A percentile compares a stretch with the other conserved stretches of the same genome.
Conservation (phyloP, 2,113 vertebrate species). For the Austrofundulus limnaeus region DNA sequence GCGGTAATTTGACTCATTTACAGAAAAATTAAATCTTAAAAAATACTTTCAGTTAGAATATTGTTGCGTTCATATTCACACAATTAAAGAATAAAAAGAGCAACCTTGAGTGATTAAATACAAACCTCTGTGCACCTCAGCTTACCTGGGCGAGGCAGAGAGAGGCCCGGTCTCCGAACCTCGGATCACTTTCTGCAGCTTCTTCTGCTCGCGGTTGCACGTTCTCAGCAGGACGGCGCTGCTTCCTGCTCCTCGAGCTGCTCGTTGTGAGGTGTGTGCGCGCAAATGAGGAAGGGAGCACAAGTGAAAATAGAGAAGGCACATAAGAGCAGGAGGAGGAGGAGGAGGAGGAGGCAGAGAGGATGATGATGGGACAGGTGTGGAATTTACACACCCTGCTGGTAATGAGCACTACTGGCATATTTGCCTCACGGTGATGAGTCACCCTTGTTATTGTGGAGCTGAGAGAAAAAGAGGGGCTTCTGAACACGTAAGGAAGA, state of each 20-base stretch:
- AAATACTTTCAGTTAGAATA: slow-evolving; percentile 4
- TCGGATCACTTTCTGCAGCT: background rate
- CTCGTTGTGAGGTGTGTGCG: slow-evolving; percentile 47
- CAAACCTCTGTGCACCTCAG: slow-evolving; percentile 17
- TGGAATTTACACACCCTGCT: slow-evolving; percentile 69
- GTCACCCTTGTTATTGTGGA: slow-evolving; percentile 44
- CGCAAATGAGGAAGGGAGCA: slow-evolving; percentile 25
- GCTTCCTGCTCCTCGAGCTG: slow-evolving; percentile 51
- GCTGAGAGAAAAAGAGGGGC: slow-evolving; percentile 20
- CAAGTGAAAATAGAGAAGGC: slow-evolving; percentile 60
- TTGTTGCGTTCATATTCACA: background rate
- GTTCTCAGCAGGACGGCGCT: slow-evolving; percentile 46
- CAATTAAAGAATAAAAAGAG: background rate
- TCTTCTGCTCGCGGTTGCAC: slow-evolving; percentile 42
- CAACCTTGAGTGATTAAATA: background rate
- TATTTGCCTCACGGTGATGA: slow-evolving; percentile 53
- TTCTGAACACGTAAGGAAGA: slow-evolving; percentile 10
- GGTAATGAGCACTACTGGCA: slow-evolving; percentile 43
- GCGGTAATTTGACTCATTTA: slow-evolving; percentile 1
- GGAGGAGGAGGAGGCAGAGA: slow-evolving; percentile 1
- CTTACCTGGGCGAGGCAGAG: slow-evolving; percentile 37
- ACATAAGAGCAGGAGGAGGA: slow-evolving; percentile 35
- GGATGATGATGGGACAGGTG: slow-evolving; percentile 69
- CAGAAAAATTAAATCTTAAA: background rate
- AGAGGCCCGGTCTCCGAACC: slow-evolving; percentile 17